A percentile compares a stretch with the other conserved stretches of the same genome.
Evolutionary conservation across 1,140 invertebrate genomes (phyloP).

Genomic region (Bradynema listronoti): DNA sequence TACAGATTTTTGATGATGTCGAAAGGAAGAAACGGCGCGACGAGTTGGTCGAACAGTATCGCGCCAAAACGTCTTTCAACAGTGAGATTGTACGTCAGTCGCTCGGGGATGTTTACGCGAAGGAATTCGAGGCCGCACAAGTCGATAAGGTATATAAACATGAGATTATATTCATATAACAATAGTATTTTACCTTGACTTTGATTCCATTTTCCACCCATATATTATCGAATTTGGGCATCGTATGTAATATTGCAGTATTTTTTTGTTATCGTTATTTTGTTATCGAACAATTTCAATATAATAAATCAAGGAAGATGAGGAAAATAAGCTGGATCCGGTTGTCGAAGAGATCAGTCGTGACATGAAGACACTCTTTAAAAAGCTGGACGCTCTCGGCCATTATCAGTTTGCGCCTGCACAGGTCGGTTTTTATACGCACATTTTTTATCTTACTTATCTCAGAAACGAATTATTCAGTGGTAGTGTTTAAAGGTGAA

Average conservation of each 20-base stretch:
- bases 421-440: slow-evolving; percentile 60
- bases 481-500: slow-evolving; percentile 66
- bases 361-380: slow-evolving; percentile 71
- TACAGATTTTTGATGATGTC: slow-evolving; percentile 82
- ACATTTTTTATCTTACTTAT: slow-evolving; percentile 28
- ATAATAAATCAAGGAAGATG: too few relatives aligned
- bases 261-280: neutral
- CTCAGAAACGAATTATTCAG: too few relatives aligned
- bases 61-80: slow-evolving; percentile 82
- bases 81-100: slow-evolving; percentile 72
- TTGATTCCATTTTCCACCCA: neutral
- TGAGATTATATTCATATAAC: neutral
- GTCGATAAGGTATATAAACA: slow-evolving; percentile 64
- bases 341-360: slow-evolving; percentile 67
- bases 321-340: slow-evolving; percentile 29
- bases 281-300: neutral
- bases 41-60: slow-evolving; percentile 71
- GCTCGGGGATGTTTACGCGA: slow-evolving; percentile 85
- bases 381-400: slow-evolving; percentile 80
- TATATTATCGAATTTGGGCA: too few relatives aligned
- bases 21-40: slow-evolving; percentile 78
- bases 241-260: too few relatives aligned
- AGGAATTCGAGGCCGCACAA: slow-evolving; percentile 67
- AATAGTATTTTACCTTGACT: neutral
- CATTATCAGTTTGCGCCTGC: slow-evolving; percentile 91